phyloP scores from a whole-genome alignment of 2,888 invertebrate genomes.

The Mechanitis messenoides region DNA sequence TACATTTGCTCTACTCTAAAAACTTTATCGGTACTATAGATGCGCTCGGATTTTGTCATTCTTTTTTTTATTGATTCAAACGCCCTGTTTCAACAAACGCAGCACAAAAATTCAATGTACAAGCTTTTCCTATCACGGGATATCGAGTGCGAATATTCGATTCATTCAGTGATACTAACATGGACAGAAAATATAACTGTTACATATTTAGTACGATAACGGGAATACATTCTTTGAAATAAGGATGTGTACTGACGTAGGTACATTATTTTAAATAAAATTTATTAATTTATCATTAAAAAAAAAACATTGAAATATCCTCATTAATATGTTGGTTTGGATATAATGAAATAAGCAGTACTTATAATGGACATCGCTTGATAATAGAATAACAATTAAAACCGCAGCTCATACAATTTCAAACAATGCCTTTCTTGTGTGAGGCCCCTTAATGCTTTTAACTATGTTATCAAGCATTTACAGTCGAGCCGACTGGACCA shows the following conservation, averaged over 20 bases:
- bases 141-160: constrained; percentile 30
- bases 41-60: constrained; percentile 37
- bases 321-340: not conserved
- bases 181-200: constrained; percentile 32
- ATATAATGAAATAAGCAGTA: not conserved
- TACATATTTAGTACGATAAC: constrained; percentile 41
- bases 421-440: constrained; percentile 36
- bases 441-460: constrained; percentile 41
- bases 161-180: constrained; percentile 33
- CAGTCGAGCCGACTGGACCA: constrained; percentile 53
- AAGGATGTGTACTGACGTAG: not conserved
- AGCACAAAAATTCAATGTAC: constrained; percentile 31
- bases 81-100: constrained; percentile 14
- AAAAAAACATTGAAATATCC: not conserved
- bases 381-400: constrained; percentile 2
- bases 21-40: constrained; percentile 51
- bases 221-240: constrained; percentile 1
- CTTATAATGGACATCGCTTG: not conserved
- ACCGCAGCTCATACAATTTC: constrained; percentile 5
- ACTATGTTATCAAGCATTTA: constrained; percentile 54
- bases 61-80: constrained; percentile 26
- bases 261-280: constrained; percentile 10
- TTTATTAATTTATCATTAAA: not conserved
- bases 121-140: constrained; percentile 36
- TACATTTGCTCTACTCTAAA: constrained; percentile 48